Percentiles rank a stretch among this genome's conserved stretches.
Evolutionary conservation across 2,797 vertebrate genomes (phyloP).

Genomic region (Poecilia velifera): DNA sequence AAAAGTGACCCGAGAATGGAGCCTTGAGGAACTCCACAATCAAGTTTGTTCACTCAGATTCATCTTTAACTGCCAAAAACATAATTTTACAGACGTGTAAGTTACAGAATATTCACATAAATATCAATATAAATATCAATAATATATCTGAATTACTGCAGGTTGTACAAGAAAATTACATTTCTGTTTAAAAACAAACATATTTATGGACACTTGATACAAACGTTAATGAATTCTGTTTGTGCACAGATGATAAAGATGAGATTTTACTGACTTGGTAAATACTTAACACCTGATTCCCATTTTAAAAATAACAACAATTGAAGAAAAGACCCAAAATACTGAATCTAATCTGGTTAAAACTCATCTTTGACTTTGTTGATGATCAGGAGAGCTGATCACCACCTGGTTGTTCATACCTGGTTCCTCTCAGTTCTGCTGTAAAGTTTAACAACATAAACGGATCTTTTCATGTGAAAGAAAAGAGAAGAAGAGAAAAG

Average conservation of each 20-base stretch:
- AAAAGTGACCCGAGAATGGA: neutral
- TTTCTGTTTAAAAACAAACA: slow-evolving; percentile 2
- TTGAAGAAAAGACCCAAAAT: neutral
- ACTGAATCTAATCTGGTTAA: neutral
- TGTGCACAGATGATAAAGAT: neutral
- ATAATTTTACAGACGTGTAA: neutral
- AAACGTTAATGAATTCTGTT: neutral
- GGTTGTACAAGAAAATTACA: neutral
- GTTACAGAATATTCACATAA: neutral
- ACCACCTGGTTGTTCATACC: neutral
- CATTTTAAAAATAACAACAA: neutral
- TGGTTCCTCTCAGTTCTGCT: slow-evolving; percentile 5
- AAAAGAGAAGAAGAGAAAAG: slow-evolving; percentile 2
- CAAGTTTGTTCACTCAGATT: neutral
- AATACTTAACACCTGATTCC: neutral
- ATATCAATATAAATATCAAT: neutral
- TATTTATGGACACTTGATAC: neutral
- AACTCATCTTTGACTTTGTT: neutral
- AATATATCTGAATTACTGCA: slow-evolving; percentile 1
- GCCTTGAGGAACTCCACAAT: neutral
- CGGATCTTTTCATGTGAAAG: slow-evolving; percentile 12
- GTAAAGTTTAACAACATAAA: slow-evolving; percentile 32
- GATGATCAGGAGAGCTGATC: slow-evolving; percentile 9
- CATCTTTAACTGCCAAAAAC: neutral
- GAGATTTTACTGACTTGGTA: neutral